Evolutionary conservation across 2,113 vertebrate genomes (phyloP).

Genomic region (Baryphthengus martii): DNA sequence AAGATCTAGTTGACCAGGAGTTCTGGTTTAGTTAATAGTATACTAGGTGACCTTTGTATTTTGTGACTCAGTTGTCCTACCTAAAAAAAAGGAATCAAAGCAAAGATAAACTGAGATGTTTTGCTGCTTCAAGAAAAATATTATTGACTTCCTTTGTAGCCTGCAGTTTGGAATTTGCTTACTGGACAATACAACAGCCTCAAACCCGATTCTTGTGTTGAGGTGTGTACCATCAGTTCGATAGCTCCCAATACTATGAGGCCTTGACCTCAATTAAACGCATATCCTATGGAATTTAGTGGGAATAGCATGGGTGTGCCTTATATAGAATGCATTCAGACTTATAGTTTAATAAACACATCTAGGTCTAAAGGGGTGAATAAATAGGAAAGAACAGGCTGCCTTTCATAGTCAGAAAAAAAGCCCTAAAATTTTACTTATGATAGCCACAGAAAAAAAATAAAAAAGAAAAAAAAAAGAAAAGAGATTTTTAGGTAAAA

Average conservation of each 20-base stretch:
- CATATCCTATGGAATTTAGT: neutral
- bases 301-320: neutral
- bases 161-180: neutral
- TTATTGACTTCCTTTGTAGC: neutral
- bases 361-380: neutral
- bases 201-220: neutral
- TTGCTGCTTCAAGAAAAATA: neutral
- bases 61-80: neutral
- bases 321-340: neutral
- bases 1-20: neutral
- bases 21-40: neutral
- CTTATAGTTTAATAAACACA: slow-evolving; percentile 17
- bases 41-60: neutral
- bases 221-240: neutral
- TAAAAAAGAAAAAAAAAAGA: no score
- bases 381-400: neutral
- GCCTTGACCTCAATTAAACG: slow-evolving; percentile 8
- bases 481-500: neutral
- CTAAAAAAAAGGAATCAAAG: neutral
- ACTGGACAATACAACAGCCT: neutral
- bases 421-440: neutral
- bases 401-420: neutral
- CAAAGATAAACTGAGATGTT: neutral
- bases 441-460: neutral
- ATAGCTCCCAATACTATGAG: neutral